Evolutionary conservation across 2,888 invertebrate genomes (phyloP), one percentile per base, ranked within the genome.

Genomic region (Microplitis manilae): DNA sequence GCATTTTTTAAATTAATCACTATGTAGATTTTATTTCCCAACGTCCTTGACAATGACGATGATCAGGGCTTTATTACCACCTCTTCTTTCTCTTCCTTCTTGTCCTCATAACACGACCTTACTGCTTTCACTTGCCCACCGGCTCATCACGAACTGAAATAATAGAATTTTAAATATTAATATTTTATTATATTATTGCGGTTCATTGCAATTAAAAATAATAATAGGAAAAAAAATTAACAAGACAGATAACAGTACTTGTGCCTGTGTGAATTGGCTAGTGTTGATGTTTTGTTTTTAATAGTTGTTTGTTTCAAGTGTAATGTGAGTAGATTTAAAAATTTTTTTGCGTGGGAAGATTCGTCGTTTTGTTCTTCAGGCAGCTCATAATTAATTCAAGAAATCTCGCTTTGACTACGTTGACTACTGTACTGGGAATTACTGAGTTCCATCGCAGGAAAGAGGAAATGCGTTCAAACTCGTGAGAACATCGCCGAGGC

Each of bases 1-100:
- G 95, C 94, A 95, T 95, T 90, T 92, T 93, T 73, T 50, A 13
- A 50, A 50, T 50, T 13, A 50, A 67, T 41, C 17, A 74, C 20
- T 67, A 7, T n/a, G 7, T 60, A 13, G 62, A 50, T 64, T 39
- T 62, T 78, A 9, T 15, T 38, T 30, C 30, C 68, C 59, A 64
- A 41, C 41, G 17, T 41, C 73, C 15, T 64, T 61, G 50, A 59
- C 39, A 62, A 67, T 40, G 39, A 76, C 77, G 70, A 70, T 68
- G 62, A 15, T 8, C 38, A 61, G 38, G 71, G 71, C 72, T 72
- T 65, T 67, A 38, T 75, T 75, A 75, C 39, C 68, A 50, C 30
- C 65, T 50, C 62, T 73, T 64, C 73, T 41, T 68, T 60, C 17
- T 75, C 13, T 50, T 73, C 38, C 41, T 75, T 40, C 68, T 68